Conservation (phyloP, 2,888 invertebrate genomes). For the Amblyjoppa proteus region DNA sequence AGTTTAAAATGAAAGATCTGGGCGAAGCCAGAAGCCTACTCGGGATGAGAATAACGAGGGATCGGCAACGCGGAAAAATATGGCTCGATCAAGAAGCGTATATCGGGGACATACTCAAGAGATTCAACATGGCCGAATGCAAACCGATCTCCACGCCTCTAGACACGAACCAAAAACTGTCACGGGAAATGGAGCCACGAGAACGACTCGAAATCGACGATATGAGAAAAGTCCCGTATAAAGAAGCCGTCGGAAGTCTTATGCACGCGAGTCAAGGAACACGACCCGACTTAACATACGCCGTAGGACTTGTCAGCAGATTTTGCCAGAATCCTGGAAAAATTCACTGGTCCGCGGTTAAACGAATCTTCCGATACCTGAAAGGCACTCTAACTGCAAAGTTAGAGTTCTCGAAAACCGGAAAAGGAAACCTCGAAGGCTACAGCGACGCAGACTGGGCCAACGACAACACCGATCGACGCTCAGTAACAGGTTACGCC, state of each 20-base stretch:
- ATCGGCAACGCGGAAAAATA: background rate
- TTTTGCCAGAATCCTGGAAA: slow-evolving; percentile 34
- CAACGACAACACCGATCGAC: slow-evolving; percentile 69
- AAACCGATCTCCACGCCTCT: slow-evolving; percentile 62
- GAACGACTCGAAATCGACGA: slow-evolving; percentile 19
- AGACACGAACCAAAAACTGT: slow-evolving; percentile 56
- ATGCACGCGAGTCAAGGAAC: slow-evolving; percentile 54
- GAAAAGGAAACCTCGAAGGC: slow-evolving; percentile 38
- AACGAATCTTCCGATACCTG: no score
- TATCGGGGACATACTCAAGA: slow-evolving; percentile 1
- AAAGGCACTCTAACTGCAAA: no score
- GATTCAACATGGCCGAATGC: slow-evolving; percentile 50
- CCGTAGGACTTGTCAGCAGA: slow-evolving; percentile 47
- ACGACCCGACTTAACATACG: slow-evolving; percentile 61
- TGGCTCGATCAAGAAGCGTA: slow-evolving; percentile 17
- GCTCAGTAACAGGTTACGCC: slow-evolving; percentile 73
- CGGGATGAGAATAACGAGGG: slow-evolving; percentile 56
- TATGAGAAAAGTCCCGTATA: slow-evolving; percentile 44
- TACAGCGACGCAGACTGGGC: slow-evolving; percentile 79
- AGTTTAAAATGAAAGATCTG: slow-evolving; percentile 61
- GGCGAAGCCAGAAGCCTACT: slow-evolving; percentile 55
- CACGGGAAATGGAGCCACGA: slow-evolving; percentile 11
- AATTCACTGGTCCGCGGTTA: slow-evolving; percentile 9
- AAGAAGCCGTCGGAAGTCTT: slow-evolving; percentile 55
- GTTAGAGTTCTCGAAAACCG: no score